Conservation (phyloP, 2,888 invertebrate species). For the Ophion obscuratus region DNA sequence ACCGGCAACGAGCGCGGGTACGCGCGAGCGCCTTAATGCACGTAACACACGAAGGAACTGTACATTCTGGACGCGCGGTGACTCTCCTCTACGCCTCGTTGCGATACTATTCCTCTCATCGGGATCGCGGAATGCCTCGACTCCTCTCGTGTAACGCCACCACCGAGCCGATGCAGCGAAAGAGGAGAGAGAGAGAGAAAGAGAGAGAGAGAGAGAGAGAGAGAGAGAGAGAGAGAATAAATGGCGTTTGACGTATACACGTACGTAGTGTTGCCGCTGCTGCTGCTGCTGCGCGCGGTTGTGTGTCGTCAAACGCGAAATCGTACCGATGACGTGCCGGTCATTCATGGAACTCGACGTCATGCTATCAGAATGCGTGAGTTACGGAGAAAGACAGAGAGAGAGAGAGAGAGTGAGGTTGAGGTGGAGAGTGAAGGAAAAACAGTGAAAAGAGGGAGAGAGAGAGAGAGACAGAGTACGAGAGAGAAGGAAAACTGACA, state of each 20-base stretch:
- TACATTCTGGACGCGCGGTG: slow-evolving; percentile 29
- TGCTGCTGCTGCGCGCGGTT: slow-evolving; percentile 41
- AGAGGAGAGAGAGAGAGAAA: slow-evolving; percentile 26
- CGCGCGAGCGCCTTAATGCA: not conserved
- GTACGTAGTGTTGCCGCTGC: slow-evolving; percentile 63
- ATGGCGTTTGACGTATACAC: slow-evolving; percentile 44
- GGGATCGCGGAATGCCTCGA: slow-evolving; percentile 25
- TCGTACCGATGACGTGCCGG: slow-evolving; percentile 79
- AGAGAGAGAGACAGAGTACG: too few relatives aligned
- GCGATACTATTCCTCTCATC: slow-evolving; percentile 45
- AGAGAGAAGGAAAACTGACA: not conserved
- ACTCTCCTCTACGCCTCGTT: slow-evolving; percentile 40
- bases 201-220: slow-evolving; percentile 12
- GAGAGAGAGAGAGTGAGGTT: slow-evolving; percentile 8
- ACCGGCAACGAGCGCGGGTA: not conserved
- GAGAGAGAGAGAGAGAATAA: slow-evolving; percentile 31
- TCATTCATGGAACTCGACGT: slow-evolving; percentile 82
- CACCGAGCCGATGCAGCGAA: slow-evolving; percentile 11
- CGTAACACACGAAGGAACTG: too few relatives aligned
- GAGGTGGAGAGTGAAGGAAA: not conserved
- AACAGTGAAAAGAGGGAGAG: not conserved
- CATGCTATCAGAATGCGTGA: slow-evolving; percentile 80
- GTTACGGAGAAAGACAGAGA: slow-evolving; percentile 51
- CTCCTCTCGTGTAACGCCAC: slow-evolving; percentile 37
- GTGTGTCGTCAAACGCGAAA: slow-evolving; percentile 74